These are phyloP conservation scores for Glomeris maerens DNA, from an alignment of 1,140 invertebrate species.

Conservation along the genomic window DNA sequence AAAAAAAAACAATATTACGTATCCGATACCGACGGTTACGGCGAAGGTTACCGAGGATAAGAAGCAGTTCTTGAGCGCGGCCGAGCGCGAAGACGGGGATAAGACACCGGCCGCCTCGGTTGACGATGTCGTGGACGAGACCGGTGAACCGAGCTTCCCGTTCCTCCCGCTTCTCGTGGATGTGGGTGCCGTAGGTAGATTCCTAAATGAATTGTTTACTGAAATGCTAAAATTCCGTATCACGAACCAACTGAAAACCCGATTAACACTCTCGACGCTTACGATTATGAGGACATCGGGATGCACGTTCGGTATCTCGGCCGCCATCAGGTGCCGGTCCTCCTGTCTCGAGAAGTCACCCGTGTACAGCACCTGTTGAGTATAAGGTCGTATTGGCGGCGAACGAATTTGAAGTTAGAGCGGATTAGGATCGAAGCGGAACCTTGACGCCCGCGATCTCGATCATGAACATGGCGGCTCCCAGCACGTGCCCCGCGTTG, in stretches of 20 bases:
- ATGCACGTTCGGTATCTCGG: slow-evolving; percentile 88
- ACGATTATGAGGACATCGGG: slow-evolving; percentile 94
- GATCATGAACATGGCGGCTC: slow-evolving; percentile 99
- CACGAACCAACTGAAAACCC: no score
- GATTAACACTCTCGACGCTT: no score
- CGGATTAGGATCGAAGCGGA: no score
- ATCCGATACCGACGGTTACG: background rate
- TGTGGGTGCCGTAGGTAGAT: slow-evolving; percentile 97
- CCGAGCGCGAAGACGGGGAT: slow-evolving; percentile 98
- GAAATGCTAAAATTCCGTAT: no score
- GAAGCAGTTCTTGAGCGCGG: slow-evolving; percentile 85
- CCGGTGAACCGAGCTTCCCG: slow-evolving; percentile 87
- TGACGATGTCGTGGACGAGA: slow-evolving; percentile 90
- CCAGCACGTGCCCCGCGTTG: slow-evolving; percentile 95
- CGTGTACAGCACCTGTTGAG: slow-evolving; percentile 87
- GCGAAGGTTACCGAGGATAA: slow-evolving; percentile 65
- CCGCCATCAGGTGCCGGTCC: slow-evolving; percentile 97
- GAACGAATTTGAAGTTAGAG: no score
- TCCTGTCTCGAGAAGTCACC: slow-evolving; percentile 98
- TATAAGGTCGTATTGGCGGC: no score
- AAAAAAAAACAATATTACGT: slow-evolving; percentile 17
- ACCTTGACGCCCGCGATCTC: slow-evolving; percentile 96
- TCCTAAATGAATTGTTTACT: slow-evolving; percentile 42
- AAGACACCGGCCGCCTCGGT: slow-evolving; percentile 85
- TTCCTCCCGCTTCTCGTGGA: slow-evolving; percentile 96